phyloP scores from a whole-genome alignment of 2,888 invertebrate species.

The Lasiommata megera region DNA sequence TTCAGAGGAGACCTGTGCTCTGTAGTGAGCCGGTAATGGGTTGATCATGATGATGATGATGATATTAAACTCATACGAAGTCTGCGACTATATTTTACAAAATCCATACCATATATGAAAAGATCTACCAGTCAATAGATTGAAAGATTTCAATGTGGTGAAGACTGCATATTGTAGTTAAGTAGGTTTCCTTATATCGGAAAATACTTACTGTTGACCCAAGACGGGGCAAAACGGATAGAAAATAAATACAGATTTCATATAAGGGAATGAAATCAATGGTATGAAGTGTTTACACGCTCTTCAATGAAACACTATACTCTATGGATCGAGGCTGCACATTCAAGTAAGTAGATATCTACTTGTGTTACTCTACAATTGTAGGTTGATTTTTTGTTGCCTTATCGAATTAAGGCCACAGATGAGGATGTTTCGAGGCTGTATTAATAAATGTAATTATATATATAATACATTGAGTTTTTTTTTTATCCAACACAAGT shows the following conservation, averaged over 20 bases:
- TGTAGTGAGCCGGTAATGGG: too few species aligned
- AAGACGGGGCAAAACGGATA: slow-evolving; percentile 29
- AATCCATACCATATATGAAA: slow-evolving; percentile 12
- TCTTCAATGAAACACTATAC: slow-evolving; percentile 26
- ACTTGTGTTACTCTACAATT: neutral
- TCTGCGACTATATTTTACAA: slow-evolving; percentile 9
- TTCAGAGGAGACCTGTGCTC: too few species aligned
- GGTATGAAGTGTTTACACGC: slow-evolving; percentile 26
- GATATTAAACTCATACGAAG: slow-evolving; percentile 1
- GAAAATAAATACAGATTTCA: slow-evolving; percentile 27
- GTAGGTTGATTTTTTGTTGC: neutral
- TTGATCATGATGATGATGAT: too few species aligned
- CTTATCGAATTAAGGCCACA: neutral
- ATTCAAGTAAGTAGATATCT: too few species aligned
- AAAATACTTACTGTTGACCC: slow-evolving; percentile 27
- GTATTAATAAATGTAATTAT: too few species aligned
- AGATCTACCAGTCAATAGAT: slow-evolving; percentile 18
- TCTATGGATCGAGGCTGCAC: slow-evolving; percentile 22
- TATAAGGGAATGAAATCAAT: slow-evolving; percentile 31
- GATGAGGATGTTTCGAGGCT: neutral
- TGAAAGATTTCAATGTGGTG: slow-evolving; percentile 20
- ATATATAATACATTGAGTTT: too few species aligned
- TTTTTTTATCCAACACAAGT: too few species aligned
- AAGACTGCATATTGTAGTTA: slow-evolving; percentile 11
- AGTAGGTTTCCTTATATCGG: slow-evolving; percentile 29